Base-by-base conservation (phyloP, 2,888 invertebrate genomes). In the Eupelmus urozonus region DNA sequence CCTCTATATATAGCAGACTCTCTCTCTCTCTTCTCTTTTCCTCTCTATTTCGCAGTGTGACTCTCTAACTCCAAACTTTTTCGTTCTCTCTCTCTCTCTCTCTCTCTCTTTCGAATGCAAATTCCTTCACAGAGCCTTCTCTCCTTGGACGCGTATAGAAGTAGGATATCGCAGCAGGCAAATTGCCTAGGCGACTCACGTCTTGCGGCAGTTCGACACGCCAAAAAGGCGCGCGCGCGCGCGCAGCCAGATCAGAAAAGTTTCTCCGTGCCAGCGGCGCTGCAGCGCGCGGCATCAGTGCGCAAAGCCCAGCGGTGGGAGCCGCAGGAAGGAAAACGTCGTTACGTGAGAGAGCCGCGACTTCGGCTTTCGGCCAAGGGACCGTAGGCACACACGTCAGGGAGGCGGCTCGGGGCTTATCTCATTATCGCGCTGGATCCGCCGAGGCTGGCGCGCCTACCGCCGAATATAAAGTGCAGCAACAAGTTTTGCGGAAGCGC, bases 391-490 rank as follows among this genome's bases (percentile, higher is more conserved):
- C 34, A 5, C 9, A 34, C 34, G 3, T 34, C 9, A 34, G 3
- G 5, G 9, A 34, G 34, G 9, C 9, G 9, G 16, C 45, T 45
- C 16, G 18, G 2, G 45, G 62, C 51, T 70, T 65, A 70, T 76
- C 76, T 63, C 63, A 57, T 76, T 76, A 63, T 42, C 59, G 23
- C 23, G 45, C 9, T 34, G 34, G 51, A 55, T 74, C 55, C 55
- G 45, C 16, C 40, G 23, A 60, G 23, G 60, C 65, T 2, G n/a
- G 9, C 45, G 55, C 20, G 29, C 13, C 9, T 34, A 29, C 55
- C 45, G 27, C 16, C 7, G 69, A 62, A 70, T 76, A 76, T 59
- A 71, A 67, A 76, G 71, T 27, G 59, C 59, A 60, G 71, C 71
- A 76, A 71, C 76, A 76, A 76, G 76, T 76, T 25, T 16, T 13